phyloP scores from a whole-genome alignment of 53 echinoderm and acorn worm genomes.

The Paracentrotus lividus region DNA sequence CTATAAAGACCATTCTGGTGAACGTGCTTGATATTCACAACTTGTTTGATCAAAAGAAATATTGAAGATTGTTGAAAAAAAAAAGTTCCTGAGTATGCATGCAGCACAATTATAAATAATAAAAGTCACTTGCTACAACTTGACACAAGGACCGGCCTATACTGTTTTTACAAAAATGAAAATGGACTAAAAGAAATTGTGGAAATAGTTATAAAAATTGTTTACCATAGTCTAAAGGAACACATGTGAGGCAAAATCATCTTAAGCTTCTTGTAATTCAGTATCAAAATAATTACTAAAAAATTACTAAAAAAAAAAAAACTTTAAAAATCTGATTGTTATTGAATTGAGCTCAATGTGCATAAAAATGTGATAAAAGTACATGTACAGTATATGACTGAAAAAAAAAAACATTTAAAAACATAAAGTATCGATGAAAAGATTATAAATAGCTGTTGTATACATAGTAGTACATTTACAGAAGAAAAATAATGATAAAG shows the following conservation, averaged over 20 bases:
- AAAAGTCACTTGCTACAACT: neutral
- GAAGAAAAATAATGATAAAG: neutral
- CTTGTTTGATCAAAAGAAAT: neutral
- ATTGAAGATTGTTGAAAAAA: constrained; percentile 11
- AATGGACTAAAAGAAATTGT: neutral
- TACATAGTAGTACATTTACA: neutral
- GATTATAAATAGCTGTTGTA: neutral
- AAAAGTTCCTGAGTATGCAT: constrained; percentile 23
- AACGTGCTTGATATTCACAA: neutral
- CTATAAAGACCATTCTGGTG: neutral
- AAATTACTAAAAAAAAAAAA: too few relatives aligned
- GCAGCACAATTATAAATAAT: constrained; percentile 7
- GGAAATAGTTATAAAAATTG: too few relatives aligned
- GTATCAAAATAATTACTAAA: too few relatives aligned
- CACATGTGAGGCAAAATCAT: too few relatives aligned
- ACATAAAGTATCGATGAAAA: constrained; percentile 20
- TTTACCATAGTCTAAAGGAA: neutral
- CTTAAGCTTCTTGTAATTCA: too few relatives aligned
- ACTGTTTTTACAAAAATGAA: neutral
- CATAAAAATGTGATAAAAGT: neutral
- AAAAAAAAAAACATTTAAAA: too few relatives aligned
- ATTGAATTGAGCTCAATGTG: neutral
- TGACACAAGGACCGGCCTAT: neutral
- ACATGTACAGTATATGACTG: too few relatives aligned
- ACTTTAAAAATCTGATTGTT: too few relatives aligned